These are phyloP conservation scores for Sparidentex hasta DNA, from an alignment of 2,797 vertebrate genomes.

Conservation along the genomic window DNA sequence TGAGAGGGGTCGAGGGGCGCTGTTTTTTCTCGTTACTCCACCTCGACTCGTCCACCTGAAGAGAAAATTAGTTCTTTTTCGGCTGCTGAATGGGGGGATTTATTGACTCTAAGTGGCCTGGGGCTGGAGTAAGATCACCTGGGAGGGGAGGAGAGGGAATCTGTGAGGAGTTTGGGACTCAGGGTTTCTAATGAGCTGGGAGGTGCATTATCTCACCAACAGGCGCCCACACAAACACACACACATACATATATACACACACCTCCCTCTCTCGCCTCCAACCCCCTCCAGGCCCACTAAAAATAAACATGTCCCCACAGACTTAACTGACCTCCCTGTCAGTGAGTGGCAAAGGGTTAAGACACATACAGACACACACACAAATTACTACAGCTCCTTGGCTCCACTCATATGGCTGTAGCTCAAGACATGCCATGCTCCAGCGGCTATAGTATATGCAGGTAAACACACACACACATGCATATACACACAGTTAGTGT, in stretches of 20 bases:
- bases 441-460: slow-evolving; percentile 75
- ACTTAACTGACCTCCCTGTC: slow-evolving; percentile 85
- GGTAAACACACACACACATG: slow-evolving; percentile 77
- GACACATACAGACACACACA: slow-evolving; percentile 74
- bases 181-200: slow-evolving; percentile 80
- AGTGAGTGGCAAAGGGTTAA: slow-evolving; percentile 82
- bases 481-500: slow-evolving; percentile 71
- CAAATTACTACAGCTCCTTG: slow-evolving; percentile 73
- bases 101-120: slow-evolving; percentile 82
- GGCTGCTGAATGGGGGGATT: slow-evolving; percentile 77
- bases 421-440: slow-evolving; percentile 73
- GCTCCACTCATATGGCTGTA: slow-evolving; percentile 67
- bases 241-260: slow-evolving; percentile 46
- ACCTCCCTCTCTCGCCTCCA: slow-evolving; percentile 69
- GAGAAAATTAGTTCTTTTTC: slow-evolving; percentile 79
- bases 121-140: slow-evolving; percentile 76
- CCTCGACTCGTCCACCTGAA: slow-evolving; percentile 76
- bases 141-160: slow-evolving; percentile 68
- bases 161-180: slow-evolving; percentile 70
- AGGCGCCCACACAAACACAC: slow-evolving; percentile 72
- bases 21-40: slow-evolving; percentile 76
- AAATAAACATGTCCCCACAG: slow-evolving; percentile 85
- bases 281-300: slow-evolving; percentile 77
- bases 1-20: slow-evolving; percentile 67
- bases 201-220: slow-evolving; percentile 81